Base-by-base conservation (phyloP, 1,140 invertebrate species). In the Mercenaria mercenaria region DNA sequence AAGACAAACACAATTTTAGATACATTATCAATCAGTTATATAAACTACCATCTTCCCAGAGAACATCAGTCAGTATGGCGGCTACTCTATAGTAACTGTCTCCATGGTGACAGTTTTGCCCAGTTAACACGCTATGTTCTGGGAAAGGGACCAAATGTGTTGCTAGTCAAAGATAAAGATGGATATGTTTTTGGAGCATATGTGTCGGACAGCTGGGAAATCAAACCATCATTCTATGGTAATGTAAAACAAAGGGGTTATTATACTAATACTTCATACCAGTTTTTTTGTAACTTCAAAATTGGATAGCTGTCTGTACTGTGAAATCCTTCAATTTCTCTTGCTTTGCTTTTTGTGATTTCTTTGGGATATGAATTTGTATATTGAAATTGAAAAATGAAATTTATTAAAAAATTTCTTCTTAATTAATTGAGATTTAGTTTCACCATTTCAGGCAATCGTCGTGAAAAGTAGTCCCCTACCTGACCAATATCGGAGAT, bases 121-220 rank as follows among this genome's bases (percentile, higher is more conserved):
- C 95, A 95, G 81, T 77, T 96, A 37, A 79, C 95, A 1, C 88
- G 92, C 56, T 81, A 90, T 37, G 93, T 96, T 39, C 79, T 91
- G 18, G 91, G 93, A 47, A 91, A 94, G 69, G 95, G 96, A n/a
- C 95, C 95, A 32, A 94, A 91, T 34, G 67, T 96, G 11, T 39
- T 96, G 23, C n/a, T 96, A 32, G 81, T 96, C 0, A 90, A 98
- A 94, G 98, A 99, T 93, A 97, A 97, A 72, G 97, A 97, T 92
- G 98, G 98, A n/a, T 97, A 98, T 94, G 97, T 98, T 6, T 99
- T 99, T 96, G 98, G 98, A 18, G 98, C 98, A 50, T 99, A 98
- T 96, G 98, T 98, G 0, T 97, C 98, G 0, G 96, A 97, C 47
- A 97, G 97, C 86, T 99, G 98, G 98, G 94, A 96, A 1, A 91